A percentile compares a stretch with the other conserved stretches of the same genome.
Conservation (phyloP, 2,888 invertebrate species). For the Drosophila mulleri region DNA sequence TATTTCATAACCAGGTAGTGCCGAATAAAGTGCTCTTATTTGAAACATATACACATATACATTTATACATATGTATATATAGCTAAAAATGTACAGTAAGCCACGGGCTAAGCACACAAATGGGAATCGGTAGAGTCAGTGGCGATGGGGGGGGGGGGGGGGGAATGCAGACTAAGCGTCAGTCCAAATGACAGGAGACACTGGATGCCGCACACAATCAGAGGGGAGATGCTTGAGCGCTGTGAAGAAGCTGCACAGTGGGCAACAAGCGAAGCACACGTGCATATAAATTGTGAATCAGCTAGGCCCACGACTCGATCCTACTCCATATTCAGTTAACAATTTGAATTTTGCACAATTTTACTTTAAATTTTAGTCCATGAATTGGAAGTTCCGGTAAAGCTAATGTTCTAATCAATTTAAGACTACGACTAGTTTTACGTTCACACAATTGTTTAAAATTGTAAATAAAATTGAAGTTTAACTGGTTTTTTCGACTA, state of each 20-base stretch:
- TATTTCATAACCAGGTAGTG: background rate
- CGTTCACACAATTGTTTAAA: background rate
- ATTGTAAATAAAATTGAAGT: background rate
- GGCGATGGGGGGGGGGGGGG: background rate
- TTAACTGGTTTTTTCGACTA: background rate
- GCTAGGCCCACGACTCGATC: too few species aligned
- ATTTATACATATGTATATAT: slow-evolving; percentile 10
- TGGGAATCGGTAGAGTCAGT: slow-evolving; percentile 2
- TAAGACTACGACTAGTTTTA: background rate
- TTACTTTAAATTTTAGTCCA: too few species aligned
- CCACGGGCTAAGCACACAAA: slow-evolving; percentile 6
- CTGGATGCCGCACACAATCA: slow-evolving; percentile 10
- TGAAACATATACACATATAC: slow-evolving; percentile 1
- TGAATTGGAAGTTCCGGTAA: too few species aligned
- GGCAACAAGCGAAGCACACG: background rate
- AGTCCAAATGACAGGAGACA: slow-evolving; percentile 7
- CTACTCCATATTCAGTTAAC: too few species aligned
- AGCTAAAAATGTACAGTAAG: slow-evolving; percentile 15
- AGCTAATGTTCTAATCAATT: too few species aligned
- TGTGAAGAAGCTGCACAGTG: slow-evolving; percentile 4
- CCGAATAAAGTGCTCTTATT: background rate
- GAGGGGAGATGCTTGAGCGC: background rate
- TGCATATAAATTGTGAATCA: background rate
- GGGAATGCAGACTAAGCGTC: background rate
- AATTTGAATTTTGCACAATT: too few species aligned